These are phyloP conservation scores for Antechinus stuartii DNA, from an alignment of 2,113 vertebrate genomes.

Conservation along the genomic window DNA sequence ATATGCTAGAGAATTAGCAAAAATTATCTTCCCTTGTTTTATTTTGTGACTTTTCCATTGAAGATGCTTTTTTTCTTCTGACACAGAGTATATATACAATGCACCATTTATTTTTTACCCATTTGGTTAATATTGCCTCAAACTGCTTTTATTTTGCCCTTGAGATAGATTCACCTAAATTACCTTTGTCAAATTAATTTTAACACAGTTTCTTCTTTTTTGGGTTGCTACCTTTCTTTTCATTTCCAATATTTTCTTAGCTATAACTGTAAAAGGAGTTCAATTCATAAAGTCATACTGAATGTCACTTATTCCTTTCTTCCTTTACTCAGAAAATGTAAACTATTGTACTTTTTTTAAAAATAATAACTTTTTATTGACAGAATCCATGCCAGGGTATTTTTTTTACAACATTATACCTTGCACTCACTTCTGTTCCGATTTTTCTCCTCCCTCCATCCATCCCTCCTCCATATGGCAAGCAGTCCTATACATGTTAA, in stretches of 20 bases:
- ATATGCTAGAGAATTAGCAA: slow-evolving; percentile 16
- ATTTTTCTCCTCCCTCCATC: too few relatives aligned
- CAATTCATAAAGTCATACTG: slow-evolving; percentile 61
- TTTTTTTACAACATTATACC: too few relatives aligned
- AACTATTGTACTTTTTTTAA: slow-evolving; percentile 27
- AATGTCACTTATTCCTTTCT: slow-evolving; percentile 60
- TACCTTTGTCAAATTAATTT: slow-evolving; percentile 68
- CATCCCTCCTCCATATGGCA: too few relatives aligned
- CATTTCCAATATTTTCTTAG: slow-evolving; percentile 68
- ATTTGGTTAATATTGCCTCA: slow-evolving; percentile 67
- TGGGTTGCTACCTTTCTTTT: slow-evolving; percentile 72
- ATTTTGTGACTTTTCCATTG: slow-evolving; percentile 41
- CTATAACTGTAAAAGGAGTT: slow-evolving; percentile 62
- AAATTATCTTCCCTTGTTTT: slow-evolving; percentile 43
- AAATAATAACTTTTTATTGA: too few relatives aligned
- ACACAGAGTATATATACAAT: slow-evolving; percentile 57
- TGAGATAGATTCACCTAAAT: slow-evolving; percentile 68
- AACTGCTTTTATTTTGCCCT: slow-evolving; percentile 72
- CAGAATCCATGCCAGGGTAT: too few relatives aligned
- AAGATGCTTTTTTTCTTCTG: slow-evolving; percentile 29
- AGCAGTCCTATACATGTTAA: too few relatives aligned
- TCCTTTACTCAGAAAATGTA: slow-evolving; percentile 59
- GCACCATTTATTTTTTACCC: slow-evolving; percentile 40
- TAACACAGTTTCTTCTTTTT: slow-evolving; percentile 73
- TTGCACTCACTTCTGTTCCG: too few relatives aligned